Percentiles rank a stretch among this genome's conserved stretches.
Evolutionary conservation across 2,888 invertebrate species (phyloP).

Genomic region (Drosophila niveifrons): DNA sequence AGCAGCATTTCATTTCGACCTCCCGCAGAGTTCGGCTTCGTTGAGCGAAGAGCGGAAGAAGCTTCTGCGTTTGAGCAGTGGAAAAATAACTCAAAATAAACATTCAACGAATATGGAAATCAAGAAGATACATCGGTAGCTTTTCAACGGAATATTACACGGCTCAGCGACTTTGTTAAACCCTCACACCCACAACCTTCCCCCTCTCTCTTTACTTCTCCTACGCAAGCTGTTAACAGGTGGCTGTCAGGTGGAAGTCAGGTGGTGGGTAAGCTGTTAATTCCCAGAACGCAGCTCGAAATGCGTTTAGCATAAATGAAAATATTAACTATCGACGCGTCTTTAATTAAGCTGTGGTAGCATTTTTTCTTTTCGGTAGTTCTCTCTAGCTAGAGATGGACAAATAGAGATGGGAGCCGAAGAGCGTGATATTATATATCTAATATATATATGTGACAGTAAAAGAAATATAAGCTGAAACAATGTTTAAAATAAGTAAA

Average conservation of each 20-base stretch:
- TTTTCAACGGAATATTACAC: constrained; percentile 64
- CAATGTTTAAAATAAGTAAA: too few relatives aligned
- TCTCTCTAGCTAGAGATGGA: constrained; percentile 19
- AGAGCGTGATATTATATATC: too few relatives aligned
- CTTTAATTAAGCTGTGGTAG: constrained; percentile 51
- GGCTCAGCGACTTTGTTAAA: constrained; percentile 57
- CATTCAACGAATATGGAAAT: constrained; percentile 63
- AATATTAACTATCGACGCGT: constrained; percentile 47
- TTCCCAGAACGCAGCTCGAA: constrained; percentile 44
- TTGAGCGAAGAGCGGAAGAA: constrained; percentile 49
- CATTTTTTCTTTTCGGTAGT: neutral
- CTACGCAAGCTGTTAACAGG: neutral
- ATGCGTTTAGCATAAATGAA: constrained; percentile 55
- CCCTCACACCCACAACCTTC: neutral
- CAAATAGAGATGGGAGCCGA: neutral
- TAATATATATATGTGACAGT: too few relatives aligned
- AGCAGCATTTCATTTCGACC: constrained; percentile 43
- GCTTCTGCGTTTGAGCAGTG: constrained; percentile 19
- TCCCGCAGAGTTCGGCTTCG: constrained; percentile 33
- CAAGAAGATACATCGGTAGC: constrained; percentile 32
- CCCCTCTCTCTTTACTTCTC: neutral
- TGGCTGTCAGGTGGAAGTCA: constrained; percentile 15
- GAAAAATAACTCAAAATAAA: constrained; percentile 18
- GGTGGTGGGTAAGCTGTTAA: constrained; percentile 43
- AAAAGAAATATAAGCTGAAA: too few relatives aligned